phyloP scores from a whole-genome alignment of 2,113 vertebrate genomes.

The Stigmatopora nigra region DNA sequence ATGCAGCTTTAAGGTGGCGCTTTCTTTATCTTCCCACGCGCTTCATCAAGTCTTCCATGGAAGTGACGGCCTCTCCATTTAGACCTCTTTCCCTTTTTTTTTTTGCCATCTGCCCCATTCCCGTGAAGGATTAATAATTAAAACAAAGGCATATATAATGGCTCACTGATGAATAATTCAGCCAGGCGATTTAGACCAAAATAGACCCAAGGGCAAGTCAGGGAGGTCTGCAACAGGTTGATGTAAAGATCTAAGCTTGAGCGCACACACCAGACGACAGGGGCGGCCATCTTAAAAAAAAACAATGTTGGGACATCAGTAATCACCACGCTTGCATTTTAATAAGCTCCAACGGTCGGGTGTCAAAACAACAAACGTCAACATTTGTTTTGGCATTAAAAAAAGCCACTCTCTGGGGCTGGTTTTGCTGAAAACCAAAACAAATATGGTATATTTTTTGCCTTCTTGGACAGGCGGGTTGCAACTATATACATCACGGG shows the following conservation, averaged over 20 bases:
- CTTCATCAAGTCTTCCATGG: conserved; percentile 22
- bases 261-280: conserved; percentile 11
- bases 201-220: conserved; percentile 51
- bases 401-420: conserved; percentile 35
- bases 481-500: conserved; percentile 24
- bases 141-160: conserved; percentile 60
- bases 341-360: conserved; percentile 38
- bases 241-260: conserved; percentile 20
- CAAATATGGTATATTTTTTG: background rate
- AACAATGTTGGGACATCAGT: conserved; percentile 43
- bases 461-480: conserved; percentile 9
- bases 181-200: conserved; percentile 54
- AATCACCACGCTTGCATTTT: conserved; percentile 33
- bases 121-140: conserved; percentile 66
- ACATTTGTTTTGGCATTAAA: conserved; percentile 52
- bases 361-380: conserved; percentile 35
- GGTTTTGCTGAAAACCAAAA: conserved; percentile 16
- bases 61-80: conserved; percentile 25
- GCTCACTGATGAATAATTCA: conserved; percentile 66
- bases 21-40: conserved; percentile 45
- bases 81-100: conserved; percentile 31
- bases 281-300: conserved; percentile 27
- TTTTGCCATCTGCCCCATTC: conserved; percentile 53
- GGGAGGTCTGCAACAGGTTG: conserved; percentile 54
- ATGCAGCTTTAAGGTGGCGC: background rate